Percentiles rank a stretch among this genome's conserved stretches.
Evolutionary conservation across 2,113 vertebrate species (phyloP).

Genomic region (Gadus chalcogrammus): DNA sequence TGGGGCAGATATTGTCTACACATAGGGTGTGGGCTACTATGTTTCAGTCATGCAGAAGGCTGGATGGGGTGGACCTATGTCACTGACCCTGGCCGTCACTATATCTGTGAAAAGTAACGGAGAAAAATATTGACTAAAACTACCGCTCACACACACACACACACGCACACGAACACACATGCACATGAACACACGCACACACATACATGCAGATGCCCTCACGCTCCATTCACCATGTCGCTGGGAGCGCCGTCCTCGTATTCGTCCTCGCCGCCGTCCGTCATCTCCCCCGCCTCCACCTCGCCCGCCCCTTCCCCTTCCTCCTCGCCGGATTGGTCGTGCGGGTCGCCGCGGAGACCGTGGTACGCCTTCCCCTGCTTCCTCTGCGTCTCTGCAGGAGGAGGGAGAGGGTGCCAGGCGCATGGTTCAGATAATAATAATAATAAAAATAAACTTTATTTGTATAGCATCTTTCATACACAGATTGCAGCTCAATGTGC

Average conservation of each 20-base stretch:
- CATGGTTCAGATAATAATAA: too few relatives aligned
- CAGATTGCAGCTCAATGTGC: too few relatives aligned
- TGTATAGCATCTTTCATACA: too few relatives aligned
- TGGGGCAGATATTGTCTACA: too few relatives aligned
- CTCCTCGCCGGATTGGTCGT: constrained; percentile 82
- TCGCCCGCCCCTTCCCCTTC: constrained; percentile 81
- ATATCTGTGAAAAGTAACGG: too few relatives aligned
- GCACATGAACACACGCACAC: neutral
- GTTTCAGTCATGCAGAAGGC: too few relatives aligned
- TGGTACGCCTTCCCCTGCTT: constrained; percentile 85
- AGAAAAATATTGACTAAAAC: too few relatives aligned
- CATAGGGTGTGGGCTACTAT: too few relatives aligned
- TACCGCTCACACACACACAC: constrained; percentile 1
- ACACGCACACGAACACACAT: neutral
- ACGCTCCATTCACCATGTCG: constrained; percentile 80
- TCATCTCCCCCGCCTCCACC: constrained; percentile 89
- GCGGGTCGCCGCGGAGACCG: constrained; percentile 84
- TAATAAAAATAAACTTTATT: too few relatives aligned
- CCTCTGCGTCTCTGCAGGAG: constrained; percentile 83
- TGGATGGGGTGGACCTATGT: too few relatives aligned
- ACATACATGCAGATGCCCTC: neutral
- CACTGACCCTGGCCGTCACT: too few relatives aligned
- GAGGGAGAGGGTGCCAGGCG: neutral
- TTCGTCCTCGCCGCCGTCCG: constrained; percentile 88
- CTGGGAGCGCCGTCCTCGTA: constrained; percentile 89